These are phyloP conservation scores for Zeus faber DNA, from an alignment of 2,113 vertebrate genomes.

Conservation along the genomic window DNA sequence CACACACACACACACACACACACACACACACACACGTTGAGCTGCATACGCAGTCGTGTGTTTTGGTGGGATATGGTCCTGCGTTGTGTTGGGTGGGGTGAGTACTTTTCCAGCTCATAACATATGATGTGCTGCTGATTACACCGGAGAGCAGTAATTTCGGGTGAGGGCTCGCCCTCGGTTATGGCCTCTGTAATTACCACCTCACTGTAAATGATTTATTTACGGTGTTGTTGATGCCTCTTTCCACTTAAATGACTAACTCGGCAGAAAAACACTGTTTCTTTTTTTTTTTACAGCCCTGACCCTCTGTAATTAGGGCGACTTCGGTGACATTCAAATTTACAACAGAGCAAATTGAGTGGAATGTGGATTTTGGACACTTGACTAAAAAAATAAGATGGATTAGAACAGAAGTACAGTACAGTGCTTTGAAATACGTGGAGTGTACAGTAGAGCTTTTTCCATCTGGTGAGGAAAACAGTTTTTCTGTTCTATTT, in stretches of 20 bases:
- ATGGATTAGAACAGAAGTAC: conserved; percentile 33
- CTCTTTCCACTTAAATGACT: conserved; percentile 59
- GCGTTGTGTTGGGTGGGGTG: conserved; percentile 49
- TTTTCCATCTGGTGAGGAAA: not conserved
- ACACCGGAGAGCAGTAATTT: conserved; percentile 60
- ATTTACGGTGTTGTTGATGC: conserved; percentile 68
- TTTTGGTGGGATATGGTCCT: conserved; percentile 12
- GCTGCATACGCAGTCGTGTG: conserved; percentile 14
- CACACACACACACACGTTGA: not conserved
- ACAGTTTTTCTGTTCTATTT: too few species aligned
- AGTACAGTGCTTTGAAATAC: too few species aligned
- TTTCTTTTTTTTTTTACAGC: conserved; percentile 60
- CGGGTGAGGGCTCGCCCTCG: conserved; percentile 47
- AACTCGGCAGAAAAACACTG: conserved; percentile 49
- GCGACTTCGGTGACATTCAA: conserved; percentile 55
- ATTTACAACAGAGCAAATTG: conserved; percentile 53
- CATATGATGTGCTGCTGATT: conserved; percentile 70
- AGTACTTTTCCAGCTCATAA: conserved; percentile 65
- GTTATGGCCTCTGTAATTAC: conserved; percentile 70
- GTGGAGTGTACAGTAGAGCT: conserved; percentile 31
- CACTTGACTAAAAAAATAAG: conserved; percentile 33
- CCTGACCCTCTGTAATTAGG: conserved; percentile 66
- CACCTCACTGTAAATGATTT: conserved; percentile 59
- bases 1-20: conserved; percentile 7
- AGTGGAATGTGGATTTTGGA: conserved; percentile 36